phyloP scores from a whole-genome alignment of 2,113 vertebrate species.

The Paramormyrops kingsleyae region DNA sequence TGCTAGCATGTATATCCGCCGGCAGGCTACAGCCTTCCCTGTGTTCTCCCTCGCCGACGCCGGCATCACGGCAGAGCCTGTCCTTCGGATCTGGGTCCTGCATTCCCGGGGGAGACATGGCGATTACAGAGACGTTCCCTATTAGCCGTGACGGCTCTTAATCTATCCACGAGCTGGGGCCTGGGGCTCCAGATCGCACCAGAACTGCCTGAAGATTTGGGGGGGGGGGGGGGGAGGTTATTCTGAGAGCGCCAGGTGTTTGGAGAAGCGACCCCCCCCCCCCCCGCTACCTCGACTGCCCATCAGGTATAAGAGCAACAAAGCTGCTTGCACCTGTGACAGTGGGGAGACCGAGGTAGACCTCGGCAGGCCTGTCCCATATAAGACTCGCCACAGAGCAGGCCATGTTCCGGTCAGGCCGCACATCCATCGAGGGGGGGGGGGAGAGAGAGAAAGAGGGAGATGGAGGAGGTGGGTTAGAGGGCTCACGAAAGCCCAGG shows the following conservation, averaged over 20 bases:
- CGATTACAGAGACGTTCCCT: constrained; percentile 24
- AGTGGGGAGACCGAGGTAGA: not conserved
- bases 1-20: not conserved
- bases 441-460: not conserved
- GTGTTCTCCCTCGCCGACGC: not conserved
- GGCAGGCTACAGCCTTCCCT: not conserved
- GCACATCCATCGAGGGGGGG: not conserved
- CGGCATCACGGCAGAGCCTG: constrained; percentile 2
- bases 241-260: not conserved
- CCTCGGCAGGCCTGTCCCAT: not conserved
- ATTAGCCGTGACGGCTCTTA: constrained; percentile 30
- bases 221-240: not conserved
- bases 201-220: not conserved
- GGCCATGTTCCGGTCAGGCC: not conserved
- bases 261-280: not conserved
- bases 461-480: not conserved
- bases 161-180: constrained; percentile 15
- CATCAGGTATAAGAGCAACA: not conserved
- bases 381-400: constrained; percentile 9
- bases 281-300: not conserved
- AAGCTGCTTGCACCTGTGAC: not conserved
- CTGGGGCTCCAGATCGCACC: not conserved
- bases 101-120: constrained; percentile 16
- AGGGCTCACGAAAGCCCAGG: not conserved
- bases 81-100: constrained; percentile 18